A percentile compares a stretch with the other conserved stretches of the same genome.
phyloP scores from a whole-genome alignment of 2,888 invertebrate genomes.

The Drosophila bunnanda region DNA sequence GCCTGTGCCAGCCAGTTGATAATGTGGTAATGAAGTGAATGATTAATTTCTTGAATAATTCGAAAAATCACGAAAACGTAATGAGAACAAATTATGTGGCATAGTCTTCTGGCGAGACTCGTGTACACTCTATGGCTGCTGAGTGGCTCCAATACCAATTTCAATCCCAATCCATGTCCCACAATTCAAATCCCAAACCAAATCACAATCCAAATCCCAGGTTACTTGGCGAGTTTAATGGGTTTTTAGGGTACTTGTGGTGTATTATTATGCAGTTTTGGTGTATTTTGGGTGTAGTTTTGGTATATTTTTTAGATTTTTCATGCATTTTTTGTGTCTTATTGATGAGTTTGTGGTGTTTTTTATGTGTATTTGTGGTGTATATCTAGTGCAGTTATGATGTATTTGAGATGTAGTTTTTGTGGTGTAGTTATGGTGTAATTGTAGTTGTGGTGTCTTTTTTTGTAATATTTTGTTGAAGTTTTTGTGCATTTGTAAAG shows the following conservation, averaged over 20 bases:
- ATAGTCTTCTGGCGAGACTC: slow-evolving; percentile 13
- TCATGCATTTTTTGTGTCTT: background rate
- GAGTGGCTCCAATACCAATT: background rate
- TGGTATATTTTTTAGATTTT: background rate
- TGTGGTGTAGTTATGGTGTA: background rate
- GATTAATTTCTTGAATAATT: slow-evolving; percentile 66
- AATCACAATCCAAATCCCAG: background rate
- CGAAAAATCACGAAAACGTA: slow-evolving; percentile 46
- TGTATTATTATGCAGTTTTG: too few species aligned
- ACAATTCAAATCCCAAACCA: background rate
- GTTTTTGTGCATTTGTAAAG: background rate
- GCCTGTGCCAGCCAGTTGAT: slow-evolving; percentile 26
- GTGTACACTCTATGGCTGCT: background rate
- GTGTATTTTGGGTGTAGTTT: too few species aligned
- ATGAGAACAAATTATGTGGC: slow-evolving; percentile 60
- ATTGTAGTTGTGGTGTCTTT: background rate
- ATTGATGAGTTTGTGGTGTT: background rate
- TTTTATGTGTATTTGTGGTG: background rate
- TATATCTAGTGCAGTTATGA: background rate
- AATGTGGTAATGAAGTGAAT: slow-evolving; percentile 67
- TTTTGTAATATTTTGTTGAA: background rate
- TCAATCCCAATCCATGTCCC: background rate
- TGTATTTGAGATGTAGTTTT: background rate
- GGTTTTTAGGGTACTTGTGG: background rate
- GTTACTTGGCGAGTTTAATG: background rate